phyloP scores from a whole-genome alignment of 2,113 vertebrate species.

The Electrona antarctica region DNA sequence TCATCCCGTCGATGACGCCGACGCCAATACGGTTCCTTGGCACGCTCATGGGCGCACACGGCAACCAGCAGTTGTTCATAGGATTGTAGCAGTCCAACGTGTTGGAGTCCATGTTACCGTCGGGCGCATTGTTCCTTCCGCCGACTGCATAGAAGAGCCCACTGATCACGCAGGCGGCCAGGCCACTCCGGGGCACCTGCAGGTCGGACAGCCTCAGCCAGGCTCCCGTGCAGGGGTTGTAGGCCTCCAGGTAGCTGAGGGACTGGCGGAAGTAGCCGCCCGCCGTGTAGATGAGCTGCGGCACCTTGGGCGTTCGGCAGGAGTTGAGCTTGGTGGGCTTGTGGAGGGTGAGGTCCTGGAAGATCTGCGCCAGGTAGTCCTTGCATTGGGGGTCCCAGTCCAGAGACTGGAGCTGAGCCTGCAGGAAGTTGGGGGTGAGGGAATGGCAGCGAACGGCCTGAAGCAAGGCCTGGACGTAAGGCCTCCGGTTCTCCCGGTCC shows the following conservation, averaged over 20 bases:
- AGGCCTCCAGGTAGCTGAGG: conserved; percentile 88
- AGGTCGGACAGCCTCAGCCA: conserved; percentile 89
- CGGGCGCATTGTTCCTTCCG: conserved; percentile 89
- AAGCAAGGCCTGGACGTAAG: conserved; percentile 89
- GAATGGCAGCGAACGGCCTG: conserved; percentile 94
- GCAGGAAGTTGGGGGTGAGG: conserved; percentile 91
- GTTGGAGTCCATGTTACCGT: conserved; percentile 91
- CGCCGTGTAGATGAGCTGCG: conserved; percentile 90
- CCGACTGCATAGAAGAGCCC: conserved; percentile 92
- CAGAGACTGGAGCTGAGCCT: conserved; percentile 90
- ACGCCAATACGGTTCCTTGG: conserved; percentile 92
- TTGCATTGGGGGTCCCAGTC: conserved; percentile 88
- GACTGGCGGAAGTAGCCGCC: conserved; percentile 92
- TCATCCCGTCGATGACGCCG: conserved; percentile 91
- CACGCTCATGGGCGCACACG: conserved; percentile 90
- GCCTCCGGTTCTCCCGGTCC: conserved; percentile 84
- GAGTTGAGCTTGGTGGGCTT: conserved; percentile 84
- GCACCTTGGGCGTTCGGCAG: conserved; percentile 86
- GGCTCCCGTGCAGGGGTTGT: conserved; percentile 79
- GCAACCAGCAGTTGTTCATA: conserved; percentile 93
- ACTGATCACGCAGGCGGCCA: conserved; percentile 90
- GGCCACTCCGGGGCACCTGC: conserved; percentile 88
- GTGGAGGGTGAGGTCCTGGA: conserved; percentile 93
- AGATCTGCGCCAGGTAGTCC: conserved; percentile 91
- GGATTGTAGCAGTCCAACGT: conserved; percentile 94